A percentile compares a stretch with the other conserved stretches of the same genome.
These are phyloP conservation scores for Agelastica alni DNA, from an alignment of 2,888 invertebrate species.

Conservation along the genomic window DNA sequence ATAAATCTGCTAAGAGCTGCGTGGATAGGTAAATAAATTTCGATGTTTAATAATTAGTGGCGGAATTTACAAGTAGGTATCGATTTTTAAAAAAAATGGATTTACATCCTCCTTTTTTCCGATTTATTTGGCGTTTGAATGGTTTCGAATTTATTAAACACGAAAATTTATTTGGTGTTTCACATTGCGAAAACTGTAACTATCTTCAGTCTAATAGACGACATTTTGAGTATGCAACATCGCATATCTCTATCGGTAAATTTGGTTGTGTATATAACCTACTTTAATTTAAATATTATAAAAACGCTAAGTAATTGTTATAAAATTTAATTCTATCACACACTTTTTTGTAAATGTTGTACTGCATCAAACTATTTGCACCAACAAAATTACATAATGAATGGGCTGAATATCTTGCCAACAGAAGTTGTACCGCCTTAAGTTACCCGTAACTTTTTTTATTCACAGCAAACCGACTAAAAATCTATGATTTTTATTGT, in stretches of 20 bases:
- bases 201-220: not conserved
- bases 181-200: not conserved
- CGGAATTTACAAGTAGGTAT: too few species aligned
- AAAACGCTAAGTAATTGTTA: slow-evolving; percentile 40
- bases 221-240: slow-evolving; percentile 1
- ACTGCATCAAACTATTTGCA: slow-evolving; percentile 38
- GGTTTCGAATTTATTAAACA: not conserved
- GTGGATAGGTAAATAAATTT: slow-evolving; percentile 13
- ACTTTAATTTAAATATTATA: slow-evolving; percentile 34
- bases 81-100: slow-evolving; percentile 1
- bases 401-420: slow-evolving; percentile 21
- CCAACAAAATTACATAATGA: slow-evolving; percentile 31
- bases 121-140: not conserved
- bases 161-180: not conserved
- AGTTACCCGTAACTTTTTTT: slow-evolving; percentile 16
- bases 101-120: not conserved
- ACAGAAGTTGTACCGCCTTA: slow-evolving; percentile 21
- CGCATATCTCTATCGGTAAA: slow-evolving; percentile 22
- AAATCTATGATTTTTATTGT: too few species aligned
- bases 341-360: slow-evolving; percentile 38
- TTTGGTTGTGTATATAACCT: slow-evolving; percentile 32
- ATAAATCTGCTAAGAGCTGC: not conserved
- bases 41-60: slow-evolving; percentile 2
- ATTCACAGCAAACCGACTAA: too few species aligned
- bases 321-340: slow-evolving; percentile 41